phyloP scores from a whole-genome alignment of 1,140 invertebrate genomes.

The Brachionus manjavacas region DNA sequence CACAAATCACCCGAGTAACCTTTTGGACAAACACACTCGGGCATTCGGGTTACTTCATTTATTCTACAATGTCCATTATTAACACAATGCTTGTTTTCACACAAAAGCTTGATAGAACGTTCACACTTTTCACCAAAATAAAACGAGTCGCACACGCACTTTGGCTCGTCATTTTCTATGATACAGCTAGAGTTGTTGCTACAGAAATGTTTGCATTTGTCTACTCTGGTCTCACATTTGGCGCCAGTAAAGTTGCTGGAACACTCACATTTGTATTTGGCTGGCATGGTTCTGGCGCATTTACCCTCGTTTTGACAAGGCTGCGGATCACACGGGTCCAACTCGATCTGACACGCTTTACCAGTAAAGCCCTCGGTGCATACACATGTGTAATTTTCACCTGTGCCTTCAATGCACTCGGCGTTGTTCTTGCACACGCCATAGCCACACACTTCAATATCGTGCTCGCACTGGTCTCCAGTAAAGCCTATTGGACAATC shows the following conservation, averaged over 20 bases:
- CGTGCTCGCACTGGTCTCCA: not conserved
- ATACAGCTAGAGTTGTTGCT: conserved; percentile 34
- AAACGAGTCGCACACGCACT: conserved; percentile 29
- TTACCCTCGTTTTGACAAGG: conserved; percentile 15
- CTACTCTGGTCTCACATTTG: not conserved
- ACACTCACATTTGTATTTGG: conserved; percentile 20
- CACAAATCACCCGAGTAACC: not conserved
- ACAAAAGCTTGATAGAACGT: conserved; percentile 1
- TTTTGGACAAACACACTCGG: conserved; percentile 3
- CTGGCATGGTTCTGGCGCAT: not conserved
- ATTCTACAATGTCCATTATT: conserved; percentile 10
- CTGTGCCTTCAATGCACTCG: conserved; percentile 17
- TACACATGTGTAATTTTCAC: conserved; percentile 41
- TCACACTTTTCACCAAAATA: conserved; percentile 38
- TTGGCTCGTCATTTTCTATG: conserved; percentile 27
- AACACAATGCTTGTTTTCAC: not conserved
- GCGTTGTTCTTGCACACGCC: conserved; percentile 15
- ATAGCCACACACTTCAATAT: conserved; percentile 22
- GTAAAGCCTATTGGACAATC: conserved; percentile 9
- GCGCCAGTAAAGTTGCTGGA: not conserved
- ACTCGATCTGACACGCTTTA: conserved; percentile 43
- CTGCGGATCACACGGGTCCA: not conserved
- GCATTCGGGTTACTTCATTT: not conserved
- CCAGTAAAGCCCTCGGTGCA: conserved; percentile 43
- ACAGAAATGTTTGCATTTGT: conserved; percentile 31